Evolutionary conservation across 2,113 vertebrate species (phyloP).

Genomic region (Eleginops maclovinus): DNA sequence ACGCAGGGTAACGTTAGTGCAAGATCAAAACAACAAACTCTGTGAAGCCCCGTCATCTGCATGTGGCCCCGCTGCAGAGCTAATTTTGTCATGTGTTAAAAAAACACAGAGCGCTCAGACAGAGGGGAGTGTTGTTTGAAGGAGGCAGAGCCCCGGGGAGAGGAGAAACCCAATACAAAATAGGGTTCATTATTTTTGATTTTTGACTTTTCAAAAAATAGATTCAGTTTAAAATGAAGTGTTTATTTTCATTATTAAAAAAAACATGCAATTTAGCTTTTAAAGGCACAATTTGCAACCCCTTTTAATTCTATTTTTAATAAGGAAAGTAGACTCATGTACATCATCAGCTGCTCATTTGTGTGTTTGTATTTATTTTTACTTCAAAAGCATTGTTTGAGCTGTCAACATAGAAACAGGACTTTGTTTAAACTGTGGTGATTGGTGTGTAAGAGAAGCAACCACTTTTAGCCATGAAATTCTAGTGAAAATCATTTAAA

Average conservation of each 20-base stretch:
- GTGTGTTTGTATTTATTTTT: neutral
- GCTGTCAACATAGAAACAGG: neutral
- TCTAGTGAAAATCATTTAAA: neutral
- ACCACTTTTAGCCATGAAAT: neutral
- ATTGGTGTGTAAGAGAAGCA: neutral
- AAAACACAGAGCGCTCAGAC: neutral
- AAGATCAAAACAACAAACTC: slow-evolving; percentile 49
- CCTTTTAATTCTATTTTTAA: neutral
- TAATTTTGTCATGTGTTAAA: slow-evolving; percentile 43
- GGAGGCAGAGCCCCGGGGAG: neutral
- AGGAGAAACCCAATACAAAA: neutral
- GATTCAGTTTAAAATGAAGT: neutral
- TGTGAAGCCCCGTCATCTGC: slow-evolving; percentile 28
- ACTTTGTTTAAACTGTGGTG: neutral
- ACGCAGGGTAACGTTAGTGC: slow-evolving; percentile 51
- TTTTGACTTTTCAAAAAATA: neutral
- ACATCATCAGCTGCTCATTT: neutral
- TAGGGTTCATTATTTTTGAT: neutral
- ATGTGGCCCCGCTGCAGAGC: slow-evolving; percentile 31
- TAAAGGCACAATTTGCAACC: neutral
- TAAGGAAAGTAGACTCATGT: neutral
- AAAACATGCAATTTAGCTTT: neutral
- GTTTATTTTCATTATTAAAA: neutral
- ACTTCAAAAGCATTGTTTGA: neutral
- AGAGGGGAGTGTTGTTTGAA: neutral